Base-by-base conservation (phyloP, 2,888 invertebrate genomes). In the Physocephala rufipes region DNA sequence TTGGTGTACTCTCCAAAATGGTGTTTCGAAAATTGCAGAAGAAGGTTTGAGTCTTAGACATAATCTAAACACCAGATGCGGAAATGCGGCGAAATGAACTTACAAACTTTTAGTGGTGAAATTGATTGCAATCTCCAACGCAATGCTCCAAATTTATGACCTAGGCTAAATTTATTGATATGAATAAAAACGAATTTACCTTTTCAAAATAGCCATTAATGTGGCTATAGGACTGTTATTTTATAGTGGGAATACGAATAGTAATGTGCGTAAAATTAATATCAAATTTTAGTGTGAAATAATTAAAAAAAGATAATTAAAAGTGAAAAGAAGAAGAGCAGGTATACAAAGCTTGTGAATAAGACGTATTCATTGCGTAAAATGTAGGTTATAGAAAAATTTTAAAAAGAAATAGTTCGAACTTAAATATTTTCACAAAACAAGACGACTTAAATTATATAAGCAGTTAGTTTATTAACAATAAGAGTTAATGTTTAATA, bases 171-270 rank as follows among this genome's bases (percentile, higher is more conserved):
- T n/a, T 43, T 43, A 45, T 36, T 43, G 15, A 58, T 5, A 26
- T 59, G 24, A 43, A 16, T 7, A 51, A 45, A 47, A 15, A 47
- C 58, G 87, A 88, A 89, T 89, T 93, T 95, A 95, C 95, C 95
- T 95, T 92, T 93, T 92, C 87, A 95, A 91, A 86, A 95, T 92
- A 89, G 93, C 94, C 94, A 95, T 94, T 91, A 95, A 93, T 89
- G 93, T 95, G 91, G 94, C 95, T 91, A 95, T 93, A 89, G 95
- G 95, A 94, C 95, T 95, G 28, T 49, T 51, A 12, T 43, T 93
- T 74, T 78, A 74, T 76, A 74, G 16, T 13, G 26, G 43, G 45
- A 58, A 24, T 66, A 53, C 15, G 16, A 58, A 45, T 47, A 49
- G 55, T 30, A 74, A 2, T 13, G 49, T 49, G 49, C 49, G 19